Conservation (phyloP, 2,113 vertebrate species). For the Hippocampus comes region DNA sequence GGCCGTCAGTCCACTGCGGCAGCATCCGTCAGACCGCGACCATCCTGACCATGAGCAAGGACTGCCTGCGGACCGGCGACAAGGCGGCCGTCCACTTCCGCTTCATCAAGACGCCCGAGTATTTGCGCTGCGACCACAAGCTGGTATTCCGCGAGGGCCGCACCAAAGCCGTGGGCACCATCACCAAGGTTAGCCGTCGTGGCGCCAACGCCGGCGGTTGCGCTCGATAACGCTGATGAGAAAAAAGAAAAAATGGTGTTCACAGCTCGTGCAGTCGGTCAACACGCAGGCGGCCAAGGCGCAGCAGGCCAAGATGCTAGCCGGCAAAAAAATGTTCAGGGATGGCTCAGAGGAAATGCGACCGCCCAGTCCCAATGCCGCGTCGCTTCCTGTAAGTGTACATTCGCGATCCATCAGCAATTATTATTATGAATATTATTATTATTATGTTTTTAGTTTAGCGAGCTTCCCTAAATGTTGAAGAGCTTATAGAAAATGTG, state of each 20-base stretch:
- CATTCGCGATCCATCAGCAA: no score
- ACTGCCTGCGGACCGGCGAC: constrained; percentile 94
- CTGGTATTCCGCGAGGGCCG: constrained; percentile 97
- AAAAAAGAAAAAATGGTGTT: constrained; percentile 70
- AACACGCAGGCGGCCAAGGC: constrained; percentile 95
- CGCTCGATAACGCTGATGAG: constrained; percentile 80
- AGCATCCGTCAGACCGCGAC: constrained; percentile 97
- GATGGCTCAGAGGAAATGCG: constrained; percentile 74
- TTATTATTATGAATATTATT: no score
- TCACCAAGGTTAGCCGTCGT: constrained; percentile 83
- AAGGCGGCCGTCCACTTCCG: constrained; percentile 97
- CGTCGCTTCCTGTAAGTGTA: constrained; percentile 67
- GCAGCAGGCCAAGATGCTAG: constrained; percentile 98
- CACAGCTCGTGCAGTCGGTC: constrained; percentile 90
- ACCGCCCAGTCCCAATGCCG: constrained; percentile 62
- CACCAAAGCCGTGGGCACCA: constrained; percentile 97
- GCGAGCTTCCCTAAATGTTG: no score
- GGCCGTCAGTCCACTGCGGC: constrained; percentile 87
- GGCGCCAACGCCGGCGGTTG: background rate
- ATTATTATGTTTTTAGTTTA: no score
- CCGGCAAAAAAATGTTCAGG: constrained; percentile 83
- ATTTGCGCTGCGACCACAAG: constrained; percentile 92
- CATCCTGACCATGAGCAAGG: constrained; percentile 95
- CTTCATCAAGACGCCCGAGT: constrained; percentile 98
- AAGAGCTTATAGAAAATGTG: no score